These are phyloP conservation scores for Drosophila tanythrix DNA, from an alignment of 2,888 invertebrate genomes.

Conservation along the genomic window DNA sequence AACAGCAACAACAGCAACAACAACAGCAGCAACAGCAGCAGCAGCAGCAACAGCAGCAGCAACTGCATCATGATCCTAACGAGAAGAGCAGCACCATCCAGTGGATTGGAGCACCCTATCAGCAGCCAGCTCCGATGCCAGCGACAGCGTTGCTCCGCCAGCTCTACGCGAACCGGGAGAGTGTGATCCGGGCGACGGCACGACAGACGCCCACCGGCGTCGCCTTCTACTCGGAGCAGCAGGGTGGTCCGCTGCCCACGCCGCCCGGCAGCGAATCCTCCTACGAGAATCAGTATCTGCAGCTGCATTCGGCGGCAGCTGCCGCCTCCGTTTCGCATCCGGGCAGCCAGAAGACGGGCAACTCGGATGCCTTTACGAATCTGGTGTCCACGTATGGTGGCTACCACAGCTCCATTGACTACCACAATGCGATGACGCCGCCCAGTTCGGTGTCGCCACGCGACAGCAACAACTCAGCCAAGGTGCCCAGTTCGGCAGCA, in stretches of 20 bases:
- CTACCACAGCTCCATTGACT: slow-evolving; percentile 90
- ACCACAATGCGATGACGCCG: slow-evolving; percentile 97
- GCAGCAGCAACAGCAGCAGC: slow-evolving; percentile 70
- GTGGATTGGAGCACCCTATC: slow-evolving; percentile 94
- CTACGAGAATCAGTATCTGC: slow-evolving; percentile 88
- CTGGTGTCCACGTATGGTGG: slow-evolving; percentile 87
- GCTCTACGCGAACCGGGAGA: slow-evolving; percentile 96
- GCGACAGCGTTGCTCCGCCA: slow-evolving; percentile 95
- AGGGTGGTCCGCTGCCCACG: slow-evolving; percentile 91
- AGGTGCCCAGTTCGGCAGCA: slow-evolving; percentile 65
- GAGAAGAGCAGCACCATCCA: slow-evolving; percentile 91
- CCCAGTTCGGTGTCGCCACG: slow-evolving; percentile 98
- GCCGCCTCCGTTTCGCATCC: slow-evolving; percentile 75
- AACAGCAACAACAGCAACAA: slow-evolving; percentile 88
- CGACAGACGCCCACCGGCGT: slow-evolving; percentile 83
- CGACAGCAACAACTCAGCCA: slow-evolving; percentile 89
- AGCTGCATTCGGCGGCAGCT: slow-evolving; percentile 84
- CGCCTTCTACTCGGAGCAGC: slow-evolving; percentile 85
- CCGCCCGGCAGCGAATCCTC: slow-evolving; percentile 94
- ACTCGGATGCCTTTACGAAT: slow-evolving; percentile 87
- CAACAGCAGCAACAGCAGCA: slow-evolving; percentile 92
- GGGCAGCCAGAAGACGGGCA: slow-evolving; percentile 83
- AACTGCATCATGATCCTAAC: slow-evolving; percentile 86
- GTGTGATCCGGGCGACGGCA: slow-evolving; percentile 95
- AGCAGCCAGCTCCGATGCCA: slow-evolving; percentile 88